Base-by-base conservation (phyloP, 1,140 invertebrate species). In the Penaeus vannamei region DNA sequence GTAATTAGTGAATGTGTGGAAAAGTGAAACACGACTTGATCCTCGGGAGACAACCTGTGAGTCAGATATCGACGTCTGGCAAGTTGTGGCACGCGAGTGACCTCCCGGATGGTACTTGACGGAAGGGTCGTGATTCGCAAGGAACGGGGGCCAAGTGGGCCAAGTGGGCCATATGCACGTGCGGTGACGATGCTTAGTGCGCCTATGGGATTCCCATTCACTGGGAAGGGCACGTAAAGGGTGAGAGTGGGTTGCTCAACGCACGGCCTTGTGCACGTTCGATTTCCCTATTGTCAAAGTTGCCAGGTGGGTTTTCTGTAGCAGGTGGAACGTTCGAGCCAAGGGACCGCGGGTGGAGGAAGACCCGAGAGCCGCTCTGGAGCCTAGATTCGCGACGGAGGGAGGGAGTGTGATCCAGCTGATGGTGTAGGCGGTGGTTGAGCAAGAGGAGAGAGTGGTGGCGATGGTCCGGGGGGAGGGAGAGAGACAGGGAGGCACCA, bases 401-500 rank as follows among this genome's bases (percentile, higher is more conserved):
- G 42, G 60, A 66, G 36, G 64, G 82, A 8, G 82, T 64, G 62
- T 64, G 32, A 53, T 81, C 36, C 26, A 64, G 61, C 32, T 84
- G 36, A 36, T 84, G 36, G 83, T 69, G 83, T 69, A 69, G 82
- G 82, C 62, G 62, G 64, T 32, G 62, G 64, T 84, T 84, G 82
- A 64, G 82, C 60, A 69, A 84, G 62, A 46, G 62, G 86, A 82
- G 86, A 69, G 72, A 69, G 79, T 64, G 79, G 85, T 46, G 61
- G 64, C 62, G 77, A 61, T 60, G 42, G 76, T 64, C 17, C 72
- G 29, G 19, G 26, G 19, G 42, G 42, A 29, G 72, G 72, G 29
- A 29, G 84, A n/a, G 42, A 53, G 69, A 61, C 66, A 26, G 72
- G 84, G 84, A 85, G 84, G 84, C 84, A 76, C 66, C 84, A 77